phyloP scores from a whole-genome alignment of 30 jellyfish, hydroid and myxozoan species.

The Rhopilema esculentum region DNA sequence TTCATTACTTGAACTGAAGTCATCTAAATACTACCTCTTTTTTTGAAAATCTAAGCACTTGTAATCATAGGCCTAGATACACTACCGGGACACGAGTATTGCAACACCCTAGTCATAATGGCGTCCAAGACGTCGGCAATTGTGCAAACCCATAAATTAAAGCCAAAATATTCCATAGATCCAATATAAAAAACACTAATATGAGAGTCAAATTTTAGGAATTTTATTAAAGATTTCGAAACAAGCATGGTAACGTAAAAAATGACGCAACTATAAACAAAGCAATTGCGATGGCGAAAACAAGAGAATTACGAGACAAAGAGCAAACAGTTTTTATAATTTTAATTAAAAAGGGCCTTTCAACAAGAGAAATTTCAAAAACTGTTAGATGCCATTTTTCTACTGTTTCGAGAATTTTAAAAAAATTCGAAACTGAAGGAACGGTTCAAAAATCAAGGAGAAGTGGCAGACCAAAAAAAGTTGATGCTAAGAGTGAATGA shows the following conservation, averaged over 20 bases:
- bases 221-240: too few species aligned
- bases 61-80: too few species aligned
- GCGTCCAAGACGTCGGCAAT: too few species aligned
- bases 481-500: neutral
- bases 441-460: neutral
- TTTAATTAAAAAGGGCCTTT: neutral
- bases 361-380: neutral
- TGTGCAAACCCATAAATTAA: too few species aligned
- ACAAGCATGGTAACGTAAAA: neutral
- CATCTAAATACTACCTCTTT: too few species aligned
- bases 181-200: neutral
- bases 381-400: neutral
- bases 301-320: neutral
- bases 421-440: neutral
- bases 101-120: too few species aligned
- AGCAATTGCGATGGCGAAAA: neutral
- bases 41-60: too few species aligned
- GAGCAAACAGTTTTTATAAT: neutral
- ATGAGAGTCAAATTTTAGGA: neutral
- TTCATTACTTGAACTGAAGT: too few species aligned
- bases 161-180: neutral
- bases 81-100: too few species aligned
- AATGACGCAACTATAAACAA: neutral
- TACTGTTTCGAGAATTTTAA: neutral
- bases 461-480: constrained; percentile 4